Evolutionary conservation across 2,888 invertebrate species (phyloP).

Genomic region (Phalera bucephala): DNA sequence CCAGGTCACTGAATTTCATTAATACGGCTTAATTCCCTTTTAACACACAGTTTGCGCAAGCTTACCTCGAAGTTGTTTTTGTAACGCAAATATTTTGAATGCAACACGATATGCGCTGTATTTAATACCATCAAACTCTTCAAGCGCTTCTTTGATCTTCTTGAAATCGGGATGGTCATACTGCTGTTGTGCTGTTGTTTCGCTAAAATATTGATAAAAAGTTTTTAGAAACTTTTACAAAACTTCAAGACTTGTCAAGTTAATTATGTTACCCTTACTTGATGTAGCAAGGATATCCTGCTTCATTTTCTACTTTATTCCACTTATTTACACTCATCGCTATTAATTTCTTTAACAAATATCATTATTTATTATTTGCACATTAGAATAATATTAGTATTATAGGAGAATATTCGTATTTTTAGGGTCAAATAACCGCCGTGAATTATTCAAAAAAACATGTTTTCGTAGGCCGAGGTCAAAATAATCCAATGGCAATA

Average conservation of each 20-base stretch:
- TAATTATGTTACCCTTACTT: conserved; percentile 75
- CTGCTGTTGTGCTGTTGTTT: conserved; percentile 71
- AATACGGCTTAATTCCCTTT: too few species aligned
- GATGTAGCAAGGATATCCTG: conserved; percentile 83
- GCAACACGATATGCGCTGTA: conserved; percentile 91
- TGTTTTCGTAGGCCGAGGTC: conserved; percentile 1
- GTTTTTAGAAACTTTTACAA: conserved; percentile 2
- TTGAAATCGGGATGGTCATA: conserved; percentile 85
- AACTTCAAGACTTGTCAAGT: background rate
- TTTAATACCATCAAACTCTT: conserved; percentile 87
- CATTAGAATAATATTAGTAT: too few species aligned
- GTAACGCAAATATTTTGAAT: conserved; percentile 82
- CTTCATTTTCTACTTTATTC: conserved; percentile 84
- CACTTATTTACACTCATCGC: conserved; percentile 63
- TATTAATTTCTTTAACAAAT: background rate
- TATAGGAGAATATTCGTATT: too few species aligned
- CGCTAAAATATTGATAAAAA: conserved; percentile 63
- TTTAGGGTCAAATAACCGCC: conserved; percentile 42
- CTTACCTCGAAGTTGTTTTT: conserved; percentile 84
- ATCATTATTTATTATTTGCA: too few species aligned
- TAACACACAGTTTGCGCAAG: too few species aligned
- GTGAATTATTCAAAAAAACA: conserved; percentile 45
- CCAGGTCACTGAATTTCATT: too few species aligned
- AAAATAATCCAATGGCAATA: background rate
- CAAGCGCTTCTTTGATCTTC: conserved; percentile 80